Base-by-base conservation (phyloP, 2,888 invertebrate genomes). In the Smittia aterrima region DNA sequence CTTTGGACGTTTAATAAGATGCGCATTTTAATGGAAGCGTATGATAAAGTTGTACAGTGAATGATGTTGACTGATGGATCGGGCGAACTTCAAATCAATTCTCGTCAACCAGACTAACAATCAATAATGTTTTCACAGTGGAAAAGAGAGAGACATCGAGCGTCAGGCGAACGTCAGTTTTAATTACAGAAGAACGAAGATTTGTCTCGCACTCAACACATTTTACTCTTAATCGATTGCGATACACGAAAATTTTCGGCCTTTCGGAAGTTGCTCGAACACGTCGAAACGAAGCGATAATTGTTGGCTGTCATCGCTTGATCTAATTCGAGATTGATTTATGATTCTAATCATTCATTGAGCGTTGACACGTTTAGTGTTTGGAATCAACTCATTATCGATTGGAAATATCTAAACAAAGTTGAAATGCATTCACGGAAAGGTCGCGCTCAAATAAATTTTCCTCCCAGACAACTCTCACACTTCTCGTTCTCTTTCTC, bases 1-100 rank as follows among this genome's bases (percentile, higher is more conserved):
- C 67, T 67, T 67, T n/a, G 67, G 67, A 67, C 41, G 22, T 67
- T 47, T 67, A 67, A 67, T 67, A 67, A 67, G 67, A 67, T 67
- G 67, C 67, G 70, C 70, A 70, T 54, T 70, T 70, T 70, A 54
- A 54, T 70, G 70, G 27, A 22, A 32, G 22, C 16, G 4, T 9
- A 58, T 58, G 18, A 20, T 9, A 9, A 18, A 20, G 58, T 58
- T 18, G 4, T 7, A 58, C 3, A 47, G n/a, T 16, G 18, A 47
- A n/a, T 58, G 18, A 22, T 18, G 58, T 58, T 58, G 58, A 58
- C 58, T 58, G 58, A 58, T 58, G 20, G 58, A 58, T 20, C 18
- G 18, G 47, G 47, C 16, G 11, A 22, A 11, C 9, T n/a, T 18
- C 16, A 22, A 58, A 58, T 58, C 58, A 58, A 58, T 58, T 58